Evolutionary conservation across 2,797 vertebrate genomes (phyloP), one percentile per base, ranked within the genome.

Genomic region (Anomalospiza imberbis): DNA sequence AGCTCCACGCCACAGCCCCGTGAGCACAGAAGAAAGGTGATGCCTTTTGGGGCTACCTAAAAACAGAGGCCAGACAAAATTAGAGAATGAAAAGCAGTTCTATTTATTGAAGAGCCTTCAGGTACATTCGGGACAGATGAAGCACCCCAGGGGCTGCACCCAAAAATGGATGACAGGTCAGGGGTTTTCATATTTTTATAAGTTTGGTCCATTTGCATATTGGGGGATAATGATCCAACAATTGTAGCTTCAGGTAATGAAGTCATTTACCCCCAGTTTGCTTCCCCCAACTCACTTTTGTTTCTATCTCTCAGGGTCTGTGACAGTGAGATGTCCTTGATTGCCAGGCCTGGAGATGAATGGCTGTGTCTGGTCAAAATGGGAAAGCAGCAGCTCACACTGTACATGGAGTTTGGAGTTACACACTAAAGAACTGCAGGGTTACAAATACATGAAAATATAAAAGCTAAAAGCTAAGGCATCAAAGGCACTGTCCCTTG

Each of bases 221-320:
- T 65, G 21, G 4, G 31, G 6, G 6, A 34, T 6, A 6, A 65
- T 54, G n/a, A n/a, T n/a, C n/a, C n/a, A n/a, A n/a, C n/a, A n/a
- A n/a, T n/a, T n/a, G n/a, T n/a, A n/a, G n/a, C 26, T 31, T 12
- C 17, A 25, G 50, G 13, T 31, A 13, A 31, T 54, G 26, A 36
- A 65, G 13, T 20, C 1, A 45, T 54, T 65, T 5, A 45, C 4
- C 8, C 10, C 26, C 0, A 34, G 4, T 77, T 65, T 65, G 5
- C 25, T 51, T 0, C 15, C 7, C 36, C 2, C 38, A 63, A 2
- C 6, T 63, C 20, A 10, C 8, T 53, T 63, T 19, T 15, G 32
- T 63, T 77, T 15, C 0, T 38, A 31, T 44, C 0, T 44, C 38
- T 53, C 1, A 0, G 19, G 32, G 12, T 7, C 20, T 44, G 48